Conservation (phyloP, 2,888 invertebrate genomes). For the Glyphotaelius pellucidus region DNA sequence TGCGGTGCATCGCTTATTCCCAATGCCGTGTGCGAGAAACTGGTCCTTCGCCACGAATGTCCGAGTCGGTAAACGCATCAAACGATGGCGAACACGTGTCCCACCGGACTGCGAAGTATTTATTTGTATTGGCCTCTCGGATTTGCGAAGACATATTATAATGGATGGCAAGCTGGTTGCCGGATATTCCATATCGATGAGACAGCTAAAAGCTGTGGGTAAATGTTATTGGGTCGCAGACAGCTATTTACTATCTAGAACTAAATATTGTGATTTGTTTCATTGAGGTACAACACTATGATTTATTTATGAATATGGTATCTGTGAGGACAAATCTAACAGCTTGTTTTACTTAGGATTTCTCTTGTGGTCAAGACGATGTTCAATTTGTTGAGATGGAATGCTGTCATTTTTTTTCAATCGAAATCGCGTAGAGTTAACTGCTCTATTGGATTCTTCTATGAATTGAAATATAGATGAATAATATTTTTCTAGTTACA, state of each 20-base stretch:
- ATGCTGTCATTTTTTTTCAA: no score
- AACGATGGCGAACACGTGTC: conserved; percentile 25
- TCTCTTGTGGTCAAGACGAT: no score
- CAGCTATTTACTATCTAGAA: not conserved
- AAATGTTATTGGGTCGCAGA: not conserved
- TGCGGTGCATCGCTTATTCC: not conserved
- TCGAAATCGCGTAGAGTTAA: not conserved
- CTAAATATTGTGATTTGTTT: no score
- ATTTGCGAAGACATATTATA: not conserved
- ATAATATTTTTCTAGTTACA: not conserved
- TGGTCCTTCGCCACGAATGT: not conserved
- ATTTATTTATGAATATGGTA: no score
- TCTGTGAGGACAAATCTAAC: no score
- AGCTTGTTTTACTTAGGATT: no score
- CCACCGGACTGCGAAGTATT: not conserved
- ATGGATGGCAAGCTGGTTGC: not conserved
- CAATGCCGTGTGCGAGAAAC: not conserved
- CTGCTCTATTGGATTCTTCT: not conserved
- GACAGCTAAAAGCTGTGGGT: not conserved
- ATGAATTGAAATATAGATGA: no score
- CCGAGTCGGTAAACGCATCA: conserved; percentile 4
- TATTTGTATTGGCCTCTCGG: not conserved
- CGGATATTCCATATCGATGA: not conserved
- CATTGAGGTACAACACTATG: no score
- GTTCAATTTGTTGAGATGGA: no score